Conservation (phyloP, 2,888 invertebrate species). For the Ophion obscuratus region DNA sequence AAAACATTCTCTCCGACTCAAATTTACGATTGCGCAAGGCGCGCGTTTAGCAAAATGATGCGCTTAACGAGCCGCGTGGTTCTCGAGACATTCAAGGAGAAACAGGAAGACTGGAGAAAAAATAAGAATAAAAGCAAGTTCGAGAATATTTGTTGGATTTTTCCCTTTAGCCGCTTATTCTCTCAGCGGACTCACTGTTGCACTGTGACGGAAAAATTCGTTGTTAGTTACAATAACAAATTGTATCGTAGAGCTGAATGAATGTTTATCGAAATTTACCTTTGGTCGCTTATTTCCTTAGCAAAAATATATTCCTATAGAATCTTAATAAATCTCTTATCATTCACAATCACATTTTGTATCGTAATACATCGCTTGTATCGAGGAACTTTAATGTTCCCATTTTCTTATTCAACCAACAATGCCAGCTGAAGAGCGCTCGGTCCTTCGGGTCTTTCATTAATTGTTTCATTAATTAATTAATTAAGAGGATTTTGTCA, state of each 20-base stretch:
- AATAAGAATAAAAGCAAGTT: background rate
- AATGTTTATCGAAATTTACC: too few relatives aligned
- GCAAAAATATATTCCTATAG: slow-evolving; percentile 12
- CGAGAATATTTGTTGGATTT: background rate
- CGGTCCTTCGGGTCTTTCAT: too few relatives aligned
- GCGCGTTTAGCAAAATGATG: background rate
- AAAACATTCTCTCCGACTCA: background rate
- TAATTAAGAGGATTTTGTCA: too few relatives aligned
- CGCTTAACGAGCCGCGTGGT: background rate
- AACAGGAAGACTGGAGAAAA: background rate
- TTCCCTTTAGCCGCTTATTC: background rate
- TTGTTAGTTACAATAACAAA: too few relatives aligned
- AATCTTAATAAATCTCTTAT: slow-evolving; percentile 1
- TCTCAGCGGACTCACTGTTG: too few relatives aligned
- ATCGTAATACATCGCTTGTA: background rate
- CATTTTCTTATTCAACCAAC: too few relatives aligned
- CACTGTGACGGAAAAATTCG: too few relatives aligned
- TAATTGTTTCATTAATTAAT: too few relatives aligned
- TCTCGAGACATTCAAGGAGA: background rate
- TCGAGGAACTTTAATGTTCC: too few relatives aligned
- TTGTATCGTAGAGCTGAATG: too few relatives aligned
- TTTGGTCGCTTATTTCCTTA: background rate
- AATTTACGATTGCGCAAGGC: slow-evolving; percentile 7
- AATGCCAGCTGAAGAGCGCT: too few relatives aligned
- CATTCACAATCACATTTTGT: background rate